Evolutionary conservation across 2,797 vertebrate genomes (phyloP).

Genomic region (Aldrovandia affinis): DNA sequence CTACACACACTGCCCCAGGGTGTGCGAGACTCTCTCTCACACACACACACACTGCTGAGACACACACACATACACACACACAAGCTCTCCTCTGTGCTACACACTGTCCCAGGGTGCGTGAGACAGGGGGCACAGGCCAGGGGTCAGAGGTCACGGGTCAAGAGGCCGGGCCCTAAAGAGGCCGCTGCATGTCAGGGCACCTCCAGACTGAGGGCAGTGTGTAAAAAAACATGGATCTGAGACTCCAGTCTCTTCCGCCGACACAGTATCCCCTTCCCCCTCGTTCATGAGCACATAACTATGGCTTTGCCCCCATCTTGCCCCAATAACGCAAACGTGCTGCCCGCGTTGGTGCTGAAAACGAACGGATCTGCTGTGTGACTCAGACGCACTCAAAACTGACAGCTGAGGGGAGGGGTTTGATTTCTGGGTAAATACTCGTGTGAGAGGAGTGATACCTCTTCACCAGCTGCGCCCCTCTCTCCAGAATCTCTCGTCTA

Average conservation of each 20-base stretch:
- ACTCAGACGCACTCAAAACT: constrained; percentile 16
- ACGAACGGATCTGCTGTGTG: neutral
- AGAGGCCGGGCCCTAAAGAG: neutral
- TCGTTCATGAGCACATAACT: neutral
- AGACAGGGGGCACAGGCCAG: neutral
- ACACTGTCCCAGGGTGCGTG: neutral
- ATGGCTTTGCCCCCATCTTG: neutral
- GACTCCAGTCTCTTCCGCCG: constrained; percentile 1
- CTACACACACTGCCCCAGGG: neutral
- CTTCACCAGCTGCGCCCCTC: constrained; percentile 87
- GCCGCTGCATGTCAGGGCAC: neutral
- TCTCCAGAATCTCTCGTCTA: constrained; percentile 65
- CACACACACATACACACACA: neutral
- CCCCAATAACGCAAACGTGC: neutral
- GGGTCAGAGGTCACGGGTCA: too few relatives aligned
- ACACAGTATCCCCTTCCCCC: neutral
- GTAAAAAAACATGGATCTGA: neutral
- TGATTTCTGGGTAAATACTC: constrained; percentile 59
- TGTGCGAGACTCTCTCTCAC: neutral
- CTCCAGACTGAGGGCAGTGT: neutral
- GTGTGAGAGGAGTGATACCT: constrained; percentile 75
- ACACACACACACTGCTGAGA: neutral
- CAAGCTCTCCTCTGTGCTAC: neutral
- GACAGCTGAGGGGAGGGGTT: constrained; percentile 25
- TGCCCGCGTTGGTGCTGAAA: neutral